These are phyloP conservation scores for Melipona beecheii DNA, from an alignment of 2,888 invertebrate genomes.

Conservation along the genomic window DNA sequence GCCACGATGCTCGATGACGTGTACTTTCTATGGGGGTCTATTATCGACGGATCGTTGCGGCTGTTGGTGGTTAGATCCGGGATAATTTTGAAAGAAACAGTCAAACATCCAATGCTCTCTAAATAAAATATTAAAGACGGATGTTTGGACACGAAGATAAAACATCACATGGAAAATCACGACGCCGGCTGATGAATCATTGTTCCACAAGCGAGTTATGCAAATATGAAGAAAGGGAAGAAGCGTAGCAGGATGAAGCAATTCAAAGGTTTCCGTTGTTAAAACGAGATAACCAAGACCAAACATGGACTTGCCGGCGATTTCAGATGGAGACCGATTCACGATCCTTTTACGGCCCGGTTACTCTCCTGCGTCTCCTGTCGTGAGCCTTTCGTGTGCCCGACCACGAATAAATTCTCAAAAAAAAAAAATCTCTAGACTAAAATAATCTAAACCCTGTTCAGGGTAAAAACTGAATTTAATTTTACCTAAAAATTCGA, in stretches of 20 bases:
- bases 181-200: conserved; percentile 24
- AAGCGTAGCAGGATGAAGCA: conserved; percentile 27
- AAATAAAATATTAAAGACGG: neutral
- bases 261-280: conserved; percentile 47
- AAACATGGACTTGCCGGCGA: conserved; percentile 56
- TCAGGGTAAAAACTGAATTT: too few relatives aligned
- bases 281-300: conserved; percentile 53
- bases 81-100: too few relatives aligned
- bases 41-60: too few relatives aligned
- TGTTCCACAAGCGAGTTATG: conserved; percentile 18
- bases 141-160: neutral
- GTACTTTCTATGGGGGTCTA: neutral
- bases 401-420: neutral
- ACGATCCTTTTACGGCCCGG: conserved; percentile 60
- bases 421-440: too few relatives aligned
- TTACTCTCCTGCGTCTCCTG: conserved; percentile 20
- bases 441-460: too few relatives aligned
- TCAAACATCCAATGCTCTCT: too few relatives aligned
- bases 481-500: too few relatives aligned
- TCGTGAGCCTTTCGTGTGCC: neutral
- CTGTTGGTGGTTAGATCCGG: too few relatives aligned
- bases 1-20: neutral
- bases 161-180: neutral
- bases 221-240: conserved; percentile 23
- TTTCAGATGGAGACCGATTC: conserved; percentile 62